Evolutionary conservation across 2,888 invertebrate genomes (phyloP), one percentile per base, ranked within the genome.

Genomic region (Cheilosia variabilis): DNA sequence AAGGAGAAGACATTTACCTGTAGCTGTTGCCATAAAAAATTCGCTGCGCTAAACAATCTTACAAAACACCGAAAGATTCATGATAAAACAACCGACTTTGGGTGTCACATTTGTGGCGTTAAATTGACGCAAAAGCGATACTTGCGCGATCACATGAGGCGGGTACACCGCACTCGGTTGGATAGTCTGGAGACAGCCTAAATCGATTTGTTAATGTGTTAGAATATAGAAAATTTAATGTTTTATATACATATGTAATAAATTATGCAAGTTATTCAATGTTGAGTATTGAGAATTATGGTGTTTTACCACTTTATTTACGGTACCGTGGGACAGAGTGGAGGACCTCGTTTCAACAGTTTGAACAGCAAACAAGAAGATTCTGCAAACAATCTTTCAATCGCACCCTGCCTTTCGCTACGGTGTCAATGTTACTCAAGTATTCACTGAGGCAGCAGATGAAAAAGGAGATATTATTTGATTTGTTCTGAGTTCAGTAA

Each of bases 11-110:
- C 68, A 34, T 87, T 62, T 55, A 80, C 77, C 41, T 87, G 88
- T 15, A 77, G 37, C 58, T 65, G 52, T 24, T 88, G 88, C 57
- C 69, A 77, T 24, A 88, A 87, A 57, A 75, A 69, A 34, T 88
- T 88, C 47, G 53, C 76, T 15, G 84, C 82, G 3, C 43, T 69
- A 2, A 84, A 86, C 41, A 84, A 88, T 75, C 66, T 87, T 0
- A 79, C 87, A 4, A 88, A 88, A 37, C 88, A 88, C n/a, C 57
- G 52, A 17, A 88, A 88, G 41, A 81, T 87, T 41, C 87, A 88
- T 41, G 84, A 87, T 19, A 83, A 78, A 24, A 77, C 83, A 3
- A 27, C 73, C n/a, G 87, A 87, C 43, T 87, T 73, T 58, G 55
- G 60, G 4, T 88, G 88, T 41, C 87, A 87, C 50, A 88, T 88